Percentiles rank a stretch among this genome's conserved stretches.
Evolutionary conservation across 2,797 vertebrate genomes (phyloP).

Genomic region (Anabacerthia variegaticeps): DNA sequence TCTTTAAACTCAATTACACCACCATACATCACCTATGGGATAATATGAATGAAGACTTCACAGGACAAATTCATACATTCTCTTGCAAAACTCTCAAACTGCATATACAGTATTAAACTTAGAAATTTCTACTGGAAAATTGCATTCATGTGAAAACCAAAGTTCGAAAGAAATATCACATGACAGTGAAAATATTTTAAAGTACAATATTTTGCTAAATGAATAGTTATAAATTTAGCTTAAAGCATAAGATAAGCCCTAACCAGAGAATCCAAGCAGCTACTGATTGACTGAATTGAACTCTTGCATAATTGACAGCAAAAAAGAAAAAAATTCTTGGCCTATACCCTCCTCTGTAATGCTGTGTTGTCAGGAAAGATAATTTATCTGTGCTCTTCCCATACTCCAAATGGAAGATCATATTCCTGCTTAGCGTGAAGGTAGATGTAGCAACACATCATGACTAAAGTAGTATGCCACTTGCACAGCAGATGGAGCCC

Average conservation of each 20-base stretch:
- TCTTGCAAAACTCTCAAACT: background rate
- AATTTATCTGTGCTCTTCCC: background rate
- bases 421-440: background rate
- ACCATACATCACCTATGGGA: background rate
- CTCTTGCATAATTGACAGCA: background rate
- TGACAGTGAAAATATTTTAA: background rate
- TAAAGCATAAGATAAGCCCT: background rate
- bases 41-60: background rate
- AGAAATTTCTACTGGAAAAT: background rate
- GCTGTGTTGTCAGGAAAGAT: background rate
- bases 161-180: background rate
- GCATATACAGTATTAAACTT: background rate
- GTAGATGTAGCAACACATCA: background rate
- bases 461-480: background rate
- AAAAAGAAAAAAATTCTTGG: background rate
- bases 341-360: background rate
- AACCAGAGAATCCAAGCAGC: background rate
- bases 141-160: background rate
- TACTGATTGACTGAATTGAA: background rate
- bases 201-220: background rate
- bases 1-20: background rate
- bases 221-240: background rate
- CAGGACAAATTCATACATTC: background rate
- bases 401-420: background rate
- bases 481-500: conserved; percentile 11